A percentile compares a stretch with the other conserved stretches of the same genome.
phyloP scores from a whole-genome alignment of 2,113 vertebrate genomes.

The Triplophysa siluroides region DNA sequence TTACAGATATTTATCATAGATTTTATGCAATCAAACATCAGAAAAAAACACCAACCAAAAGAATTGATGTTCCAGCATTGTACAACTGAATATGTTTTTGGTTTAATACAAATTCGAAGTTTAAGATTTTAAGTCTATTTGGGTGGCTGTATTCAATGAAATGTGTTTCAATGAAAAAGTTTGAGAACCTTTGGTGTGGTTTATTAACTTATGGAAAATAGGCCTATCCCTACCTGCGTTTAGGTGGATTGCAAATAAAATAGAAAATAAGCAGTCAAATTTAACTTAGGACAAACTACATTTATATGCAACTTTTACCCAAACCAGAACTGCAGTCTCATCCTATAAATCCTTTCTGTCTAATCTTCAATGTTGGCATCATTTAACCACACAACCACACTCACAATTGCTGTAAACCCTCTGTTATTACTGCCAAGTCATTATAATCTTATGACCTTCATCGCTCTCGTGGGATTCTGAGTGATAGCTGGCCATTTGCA shows the following conservation, averaged over 20 bases:
- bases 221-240: not conserved
- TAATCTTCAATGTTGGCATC: not conserved
- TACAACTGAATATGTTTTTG: no score
- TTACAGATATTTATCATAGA: no score
- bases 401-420: conserved; percentile 1
- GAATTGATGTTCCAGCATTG: no score
- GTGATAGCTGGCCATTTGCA: not conserved
- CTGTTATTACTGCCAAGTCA: not conserved
- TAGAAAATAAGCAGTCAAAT: not conserved
- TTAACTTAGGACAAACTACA: no score
- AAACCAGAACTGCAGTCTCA: no score
- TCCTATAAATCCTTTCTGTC: not conserved
- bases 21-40: no score
- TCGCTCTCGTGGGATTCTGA: conserved; percentile 30
- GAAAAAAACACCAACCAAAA: no score
- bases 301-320: no score
- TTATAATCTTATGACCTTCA: conserved; percentile 42
- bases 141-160: no score
- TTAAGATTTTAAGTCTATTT: no score
- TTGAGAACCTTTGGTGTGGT: not conserved
- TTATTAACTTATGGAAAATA: not conserved
- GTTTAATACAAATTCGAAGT: no score
- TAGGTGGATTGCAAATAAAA: not conserved
- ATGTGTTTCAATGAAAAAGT: no score
- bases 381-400: not conserved